These are phyloP conservation scores for Zeus faber DNA, from an alignment of 2,113 vertebrate genomes.

Conservation along the genomic window DNA sequence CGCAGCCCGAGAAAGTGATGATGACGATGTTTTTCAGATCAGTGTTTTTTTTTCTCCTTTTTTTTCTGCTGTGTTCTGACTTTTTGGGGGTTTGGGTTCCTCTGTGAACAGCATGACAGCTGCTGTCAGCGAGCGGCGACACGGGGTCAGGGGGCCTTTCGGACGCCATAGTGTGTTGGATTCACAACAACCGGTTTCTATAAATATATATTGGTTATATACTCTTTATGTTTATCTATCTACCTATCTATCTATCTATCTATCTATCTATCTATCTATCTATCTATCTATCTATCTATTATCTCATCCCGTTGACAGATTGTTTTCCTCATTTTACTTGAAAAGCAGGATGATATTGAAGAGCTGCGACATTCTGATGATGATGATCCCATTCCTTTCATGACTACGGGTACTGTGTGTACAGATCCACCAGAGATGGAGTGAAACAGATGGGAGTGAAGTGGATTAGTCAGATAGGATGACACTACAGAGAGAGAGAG, in stretches of 20 bases:
- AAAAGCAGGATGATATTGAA: too few relatives aligned
- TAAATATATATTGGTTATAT: neutral
- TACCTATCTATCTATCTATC: too few relatives aligned
- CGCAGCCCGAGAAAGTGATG: conserved; percentile 40
- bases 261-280: too few relatives aligned
- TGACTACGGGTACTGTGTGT: too few relatives aligned
- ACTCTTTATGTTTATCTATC: neutral
- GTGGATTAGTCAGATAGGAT: conserved; percentile 46
- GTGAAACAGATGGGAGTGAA: conserved; percentile 55
- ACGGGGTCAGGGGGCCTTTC: neutral
- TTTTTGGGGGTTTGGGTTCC: conserved; percentile 2
- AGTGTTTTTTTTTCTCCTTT: conserved; percentile 34
- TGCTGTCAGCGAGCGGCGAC: conserved; percentile 27
- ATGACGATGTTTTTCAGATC: conserved; percentile 21
- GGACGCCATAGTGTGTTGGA: neutral
- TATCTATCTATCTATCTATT: too few relatives aligned
- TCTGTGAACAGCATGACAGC: conserved; percentile 20
- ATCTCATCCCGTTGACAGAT: too few relatives aligned
- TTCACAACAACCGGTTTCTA: neutral
- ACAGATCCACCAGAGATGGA: too few relatives aligned
- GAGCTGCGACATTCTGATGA: too few relatives aligned
- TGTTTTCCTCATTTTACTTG: too few relatives aligned
- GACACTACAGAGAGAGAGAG: conserved; percentile 34
- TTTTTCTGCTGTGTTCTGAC: conserved; percentile 37
- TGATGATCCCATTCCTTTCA: too few relatives aligned